Base-by-base conservation (phyloP, 53 echinoderm and acorn worm species). In the Luidia sarsii region DNA sequence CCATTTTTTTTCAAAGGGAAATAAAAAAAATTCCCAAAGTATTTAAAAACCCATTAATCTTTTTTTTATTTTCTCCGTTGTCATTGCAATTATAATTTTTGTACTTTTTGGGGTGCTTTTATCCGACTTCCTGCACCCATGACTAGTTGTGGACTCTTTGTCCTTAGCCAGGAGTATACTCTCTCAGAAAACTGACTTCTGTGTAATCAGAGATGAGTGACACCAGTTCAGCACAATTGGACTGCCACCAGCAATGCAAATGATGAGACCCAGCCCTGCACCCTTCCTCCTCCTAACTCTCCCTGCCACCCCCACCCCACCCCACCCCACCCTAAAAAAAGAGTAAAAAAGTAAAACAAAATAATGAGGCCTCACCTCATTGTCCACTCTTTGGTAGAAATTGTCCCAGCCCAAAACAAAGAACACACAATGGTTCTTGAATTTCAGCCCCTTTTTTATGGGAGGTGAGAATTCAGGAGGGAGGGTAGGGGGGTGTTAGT, bases 211-310 rank as follows among this genome's bases (percentile, higher is more conserved):
- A 77, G 43, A 59, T 14, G 77, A 36, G 60, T 43, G 67, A 45
- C 67, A 77, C 59, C 13, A 18, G 56, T 59, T 28, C 48, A 18
- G 33, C 41, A 24, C 46, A 59, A 41, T 4, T 57, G 28, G 75
- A 75, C 57, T 19, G 59, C 75, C 57, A 75, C 75, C 75, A 57
- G 59, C 60, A 60, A 77, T 46, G 75, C 77, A 77, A 60, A 45
- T 77, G 60, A 61, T 31, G 29, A 28, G 48, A n/a, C 16, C 61
- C 43, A 25, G 29, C 24, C 29, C 32, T 6, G 41, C 41, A 41
- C 41, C 41, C 41, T 41, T 41, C 11, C 11, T 41, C 41, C 11
- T 41, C 11, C 11, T 41, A 41, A 7, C 18, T 27, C 31, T 31
- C 33, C 50, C 68, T 55, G n/a, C 37, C 16, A 3, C 20, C 19